A percentile compares a stretch with the other conserved stretches of the same genome.
phyloP scores from a whole-genome alignment of 2,888 invertebrate genomes.

The Eurytoma californica region DNA sequence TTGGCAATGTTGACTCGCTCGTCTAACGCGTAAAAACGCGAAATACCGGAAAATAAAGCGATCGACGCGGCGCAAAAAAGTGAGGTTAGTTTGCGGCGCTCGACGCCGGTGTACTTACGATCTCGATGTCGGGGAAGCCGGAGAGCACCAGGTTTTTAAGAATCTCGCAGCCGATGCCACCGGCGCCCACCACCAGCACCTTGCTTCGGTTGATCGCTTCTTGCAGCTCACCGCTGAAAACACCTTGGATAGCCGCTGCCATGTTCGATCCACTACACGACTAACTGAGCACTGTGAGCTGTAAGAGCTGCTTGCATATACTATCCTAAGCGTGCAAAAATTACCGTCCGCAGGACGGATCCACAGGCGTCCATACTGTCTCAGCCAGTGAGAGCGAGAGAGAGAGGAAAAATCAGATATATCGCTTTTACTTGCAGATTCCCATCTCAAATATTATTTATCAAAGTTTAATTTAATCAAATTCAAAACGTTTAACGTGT shows the following conservation, averaged over 20 bases:
- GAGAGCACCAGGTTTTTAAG: constrained; percentile 96
- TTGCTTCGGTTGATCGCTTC: constrained; percentile 83
- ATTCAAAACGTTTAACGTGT: too few relatives aligned
- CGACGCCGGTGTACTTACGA: constrained; percentile 81
- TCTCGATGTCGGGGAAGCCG: constrained; percentile 94
- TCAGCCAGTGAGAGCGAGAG: too few relatives aligned
- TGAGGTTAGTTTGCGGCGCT: constrained; percentile 42
- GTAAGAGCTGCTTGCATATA: too few relatives aligned
- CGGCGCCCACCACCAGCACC: constrained; percentile 94
- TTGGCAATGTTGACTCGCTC: background rate
- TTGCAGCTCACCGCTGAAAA: constrained; percentile 81
- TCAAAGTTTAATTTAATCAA: too few relatives aligned
- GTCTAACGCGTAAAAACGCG: background rate
- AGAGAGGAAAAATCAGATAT: too few relatives aligned
- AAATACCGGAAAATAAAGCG: background rate
- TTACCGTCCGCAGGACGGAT: too few relatives aligned
- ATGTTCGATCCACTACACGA: constrained; percentile 73
- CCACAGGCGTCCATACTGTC: too few relatives aligned
- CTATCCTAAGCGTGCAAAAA: too few relatives aligned
- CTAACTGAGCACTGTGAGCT: background rate
- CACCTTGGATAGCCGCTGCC: constrained; percentile 82
- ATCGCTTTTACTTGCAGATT: too few relatives aligned
- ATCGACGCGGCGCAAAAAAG: constrained; percentile 21
- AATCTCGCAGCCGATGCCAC: constrained; percentile 99
- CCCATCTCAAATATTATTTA: too few relatives aligned